Percentiles rank a stretch among this genome's conserved stretches.
phyloP scores from a whole-genome alignment of 2,888 invertebrate species.

The Calameuta pallipes region DNA sequence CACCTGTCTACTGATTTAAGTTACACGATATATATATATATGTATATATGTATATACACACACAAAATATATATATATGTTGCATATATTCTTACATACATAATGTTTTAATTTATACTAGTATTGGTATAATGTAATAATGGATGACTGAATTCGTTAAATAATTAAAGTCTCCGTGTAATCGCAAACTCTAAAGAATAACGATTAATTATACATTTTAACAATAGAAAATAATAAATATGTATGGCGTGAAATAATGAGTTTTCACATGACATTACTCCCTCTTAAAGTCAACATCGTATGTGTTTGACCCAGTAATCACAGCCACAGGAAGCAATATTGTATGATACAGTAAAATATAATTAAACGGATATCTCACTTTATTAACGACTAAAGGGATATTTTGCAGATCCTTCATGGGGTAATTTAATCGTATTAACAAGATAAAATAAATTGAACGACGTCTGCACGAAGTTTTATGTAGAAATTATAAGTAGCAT shows the following conservation, averaged over 20 bases:
- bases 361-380: slow-evolving; percentile 4
- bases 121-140: slow-evolving; percentile 1
- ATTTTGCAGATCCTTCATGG: not conserved
- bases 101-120: not conserved
- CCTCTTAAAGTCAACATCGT: slow-evolving; percentile 65
- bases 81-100: not conserved
- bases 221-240: slow-evolving; percentile 33
- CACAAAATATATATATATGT: not conserved
- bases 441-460: not conserved
- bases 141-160: slow-evolving; percentile 1
- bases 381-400: slow-evolving; percentile 1
- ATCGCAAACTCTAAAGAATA: not conserved
- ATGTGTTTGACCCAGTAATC: slow-evolving; percentile 58
- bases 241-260: slow-evolving; percentile 61
- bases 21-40: not conserved
- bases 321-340: slow-evolving; percentile 65
- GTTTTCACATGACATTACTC: slow-evolving; percentile 63
- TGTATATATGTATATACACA: not conserved
- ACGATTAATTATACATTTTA: slow-evolving; percentile 37
- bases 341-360: slow-evolving; percentile 33
- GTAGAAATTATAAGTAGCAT: not conserved
- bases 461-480: not conserved
- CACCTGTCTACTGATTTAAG: not conserved
- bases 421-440: not conserved
- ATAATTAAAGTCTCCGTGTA: not conserved